A percentile compares a stretch with the other conserved stretches of the same genome.
Conservation (phyloP, 1,140 invertebrate genomes). For the Vanessa tameamea region DNA sequence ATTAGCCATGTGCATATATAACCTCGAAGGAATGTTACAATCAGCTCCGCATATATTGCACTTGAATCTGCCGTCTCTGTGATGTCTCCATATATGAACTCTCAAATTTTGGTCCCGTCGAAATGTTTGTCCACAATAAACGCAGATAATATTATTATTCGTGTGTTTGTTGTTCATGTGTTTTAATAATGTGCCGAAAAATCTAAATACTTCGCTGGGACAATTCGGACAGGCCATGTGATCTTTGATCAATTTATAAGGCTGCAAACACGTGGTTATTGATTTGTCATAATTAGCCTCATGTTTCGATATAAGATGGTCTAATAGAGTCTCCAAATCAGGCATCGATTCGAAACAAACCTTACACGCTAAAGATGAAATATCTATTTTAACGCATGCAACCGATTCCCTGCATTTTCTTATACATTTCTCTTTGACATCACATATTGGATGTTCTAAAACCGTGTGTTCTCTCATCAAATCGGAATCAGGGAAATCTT, state of each 20-base stretch:
- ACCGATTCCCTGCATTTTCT: conserved; percentile 67
- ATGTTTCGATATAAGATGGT: conserved; percentile 67
- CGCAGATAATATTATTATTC: conserved; percentile 72
- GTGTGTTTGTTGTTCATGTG: conserved; percentile 73
- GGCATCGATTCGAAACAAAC: conserved; percentile 63
- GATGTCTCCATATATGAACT: conserved; percentile 71
- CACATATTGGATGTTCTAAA: conserved; percentile 62
- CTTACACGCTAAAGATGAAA: conserved; percentile 67
- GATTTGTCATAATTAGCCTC: conserved; percentile 67
- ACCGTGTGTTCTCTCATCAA: conserved; percentile 66
- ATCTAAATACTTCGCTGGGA: conserved; percentile 61
- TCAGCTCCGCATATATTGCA: conserved; percentile 64
- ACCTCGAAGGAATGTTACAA: conserved; percentile 66
- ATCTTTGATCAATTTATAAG: conserved; percentile 67
- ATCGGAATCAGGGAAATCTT: conserved; percentile 70
- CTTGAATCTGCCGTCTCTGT: conserved; percentile 66
- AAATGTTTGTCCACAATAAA: conserved; percentile 70
- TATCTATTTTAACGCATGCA: conserved; percentile 71
- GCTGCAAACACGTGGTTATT: conserved; percentile 70
- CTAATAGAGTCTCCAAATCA: conserved; percentile 58
- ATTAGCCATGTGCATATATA: conserved; percentile 74
- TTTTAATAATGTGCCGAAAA: conserved; percentile 71
- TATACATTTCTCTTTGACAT: conserved; percentile 67
- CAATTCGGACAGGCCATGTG: conserved; percentile 69
- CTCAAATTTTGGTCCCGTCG: conserved; percentile 67